phyloP scores from a whole-genome alignment of 2,113 vertebrate species.

The Cryptotis parvus region DNA sequence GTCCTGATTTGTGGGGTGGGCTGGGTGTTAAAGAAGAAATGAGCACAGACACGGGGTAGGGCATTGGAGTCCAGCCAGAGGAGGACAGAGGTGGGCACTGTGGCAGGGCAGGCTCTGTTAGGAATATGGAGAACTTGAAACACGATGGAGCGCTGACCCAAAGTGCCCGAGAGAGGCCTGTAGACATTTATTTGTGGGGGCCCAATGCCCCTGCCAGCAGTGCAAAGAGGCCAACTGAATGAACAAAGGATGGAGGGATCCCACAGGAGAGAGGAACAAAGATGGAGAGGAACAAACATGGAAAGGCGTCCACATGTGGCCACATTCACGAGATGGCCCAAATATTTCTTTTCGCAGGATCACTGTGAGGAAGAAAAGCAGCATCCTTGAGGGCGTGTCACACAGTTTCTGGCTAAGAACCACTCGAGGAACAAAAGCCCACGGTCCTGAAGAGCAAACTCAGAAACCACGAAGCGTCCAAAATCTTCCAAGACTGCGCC shows the following conservation, averaged over 20 bases:
- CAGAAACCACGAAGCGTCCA: not conserved
- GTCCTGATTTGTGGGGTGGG: no score
- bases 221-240: not conserved
- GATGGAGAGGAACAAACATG: no score
- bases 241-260: fast-evolving
- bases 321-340: not conserved
- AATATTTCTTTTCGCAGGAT: not conserved
- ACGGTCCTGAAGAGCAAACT: not conserved
- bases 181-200: no score
- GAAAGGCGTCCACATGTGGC: no score
- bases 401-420: not conserved
- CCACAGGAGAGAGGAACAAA: not conserved
- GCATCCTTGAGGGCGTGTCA: not conserved
- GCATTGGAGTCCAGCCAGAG: not conserved
- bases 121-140: not conserved
- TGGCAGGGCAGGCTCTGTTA: not conserved
- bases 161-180: not conserved
- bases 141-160: not conserved
- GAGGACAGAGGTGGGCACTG: no score
- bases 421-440: not conserved
- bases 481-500: not conserved
- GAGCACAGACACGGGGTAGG: not conserved
- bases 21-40: no score
- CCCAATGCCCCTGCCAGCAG: no score
- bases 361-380: not conserved